Conservation (phyloP, 2,888 invertebrate genomes). For the Cephus pygmeus region DNA sequence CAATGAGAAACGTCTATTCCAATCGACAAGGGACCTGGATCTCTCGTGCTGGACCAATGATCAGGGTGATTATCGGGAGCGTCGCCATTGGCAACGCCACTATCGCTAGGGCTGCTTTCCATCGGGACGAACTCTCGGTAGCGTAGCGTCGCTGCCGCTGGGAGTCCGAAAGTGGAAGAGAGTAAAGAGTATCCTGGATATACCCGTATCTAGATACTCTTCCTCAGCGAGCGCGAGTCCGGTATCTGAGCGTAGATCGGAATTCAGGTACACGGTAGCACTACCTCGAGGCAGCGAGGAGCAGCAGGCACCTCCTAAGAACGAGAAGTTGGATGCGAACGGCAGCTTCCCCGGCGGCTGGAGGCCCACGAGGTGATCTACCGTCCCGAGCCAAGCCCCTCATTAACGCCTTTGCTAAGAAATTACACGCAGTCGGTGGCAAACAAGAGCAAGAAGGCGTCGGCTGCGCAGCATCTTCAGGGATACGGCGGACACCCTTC, state of each 20-base stretch:
- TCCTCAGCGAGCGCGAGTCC: conserved; percentile 28
- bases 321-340: conserved; percentile 33
- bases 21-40: neutral
- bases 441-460: conserved; percentile 64
- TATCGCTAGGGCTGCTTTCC: neutral
- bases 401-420: conserved; percentile 66
- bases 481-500: conserved; percentile 44
- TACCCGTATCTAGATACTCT: conserved; percentile 56
- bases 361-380: conserved; percentile 55
- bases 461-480: conserved; percentile 42
- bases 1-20: too few species aligned
- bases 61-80: neutral
- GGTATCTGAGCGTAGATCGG: conserved; percentile 62
- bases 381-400: conserved; percentile 63
- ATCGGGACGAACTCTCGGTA: neutral
- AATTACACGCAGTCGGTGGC: conserved; percentile 65
- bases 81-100: neutral
- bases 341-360: conserved; percentile 26
- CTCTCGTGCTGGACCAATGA: neutral
- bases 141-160: neutral
- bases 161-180: neutral
- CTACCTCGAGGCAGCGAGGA: conserved; percentile 58
- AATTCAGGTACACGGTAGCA: conserved; percentile 64
- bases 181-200: conserved; percentile 49
- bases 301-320: conserved; percentile 16